A percentile compares a stretch with the other conserved stretches of the same genome.
phyloP scores from a whole-genome alignment of 2,888 invertebrate species.

The Scelioninae gen. 1 region DNA sequence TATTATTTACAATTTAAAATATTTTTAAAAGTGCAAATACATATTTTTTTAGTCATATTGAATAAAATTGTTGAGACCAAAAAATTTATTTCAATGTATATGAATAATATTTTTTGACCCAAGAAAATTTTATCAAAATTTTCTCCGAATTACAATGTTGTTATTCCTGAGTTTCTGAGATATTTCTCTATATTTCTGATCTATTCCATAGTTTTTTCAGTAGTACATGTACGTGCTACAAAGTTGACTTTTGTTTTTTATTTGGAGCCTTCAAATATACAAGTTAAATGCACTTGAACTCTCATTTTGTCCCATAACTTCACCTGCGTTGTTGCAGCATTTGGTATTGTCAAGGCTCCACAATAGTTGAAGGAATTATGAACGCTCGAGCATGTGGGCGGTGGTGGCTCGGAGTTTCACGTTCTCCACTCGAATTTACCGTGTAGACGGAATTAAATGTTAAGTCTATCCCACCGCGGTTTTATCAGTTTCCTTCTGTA shows the following conservation, averaged over 20 bases:
- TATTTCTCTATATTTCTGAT: background rate
- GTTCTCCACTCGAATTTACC: constrained; percentile 71
- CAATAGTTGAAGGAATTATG: constrained; percentile 54
- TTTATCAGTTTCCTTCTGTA: constrained; percentile 70
- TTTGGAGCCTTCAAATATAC: background rate
- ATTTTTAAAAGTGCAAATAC: too few species aligned
- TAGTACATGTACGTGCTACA: too few species aligned
- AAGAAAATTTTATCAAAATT: too few species aligned
- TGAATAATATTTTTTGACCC: too few species aligned
- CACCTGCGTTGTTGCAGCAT: constrained; percentile 61
- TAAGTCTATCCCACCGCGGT: constrained; percentile 80
- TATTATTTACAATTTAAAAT: too few species aligned
- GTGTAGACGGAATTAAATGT: constrained; percentile 78
- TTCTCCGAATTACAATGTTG: too few species aligned
- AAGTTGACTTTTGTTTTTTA: too few species aligned
- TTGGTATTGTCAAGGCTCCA: constrained; percentile 69
- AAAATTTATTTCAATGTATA: too few species aligned
- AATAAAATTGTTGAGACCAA: too few species aligned
- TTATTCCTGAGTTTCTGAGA: too few species aligned
- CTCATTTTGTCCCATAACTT: constrained; percentile 49
- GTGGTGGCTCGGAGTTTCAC: constrained; percentile 59
- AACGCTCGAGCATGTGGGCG: constrained; percentile 59
- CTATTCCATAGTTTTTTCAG: background rate
- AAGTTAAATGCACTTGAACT: constrained; percentile 66
- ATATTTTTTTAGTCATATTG: too few species aligned